Percentiles rank a stretch among this genome's conserved stretches.
These are phyloP conservation scores for Cromileptes altivelis DNA, from an alignment of 2,113 vertebrate genomes.

Conservation along the genomic window DNA sequence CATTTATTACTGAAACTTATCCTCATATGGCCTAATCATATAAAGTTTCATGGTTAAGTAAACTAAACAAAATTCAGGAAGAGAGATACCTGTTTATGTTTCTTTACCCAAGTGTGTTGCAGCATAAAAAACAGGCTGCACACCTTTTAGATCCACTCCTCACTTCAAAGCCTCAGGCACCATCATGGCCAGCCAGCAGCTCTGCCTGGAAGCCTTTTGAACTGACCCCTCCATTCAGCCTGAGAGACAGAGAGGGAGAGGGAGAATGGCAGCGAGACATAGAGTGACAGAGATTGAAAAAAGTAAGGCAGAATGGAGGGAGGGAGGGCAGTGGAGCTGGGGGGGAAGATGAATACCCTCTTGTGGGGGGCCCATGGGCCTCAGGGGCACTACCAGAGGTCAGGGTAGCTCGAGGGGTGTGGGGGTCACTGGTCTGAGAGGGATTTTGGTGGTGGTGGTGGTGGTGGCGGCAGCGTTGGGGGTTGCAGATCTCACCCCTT, in stretches of 20 bases:
- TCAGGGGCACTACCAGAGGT: conserved; percentile 62
- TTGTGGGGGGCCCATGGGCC: conserved; percentile 57
- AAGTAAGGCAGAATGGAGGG: conserved; percentile 39
- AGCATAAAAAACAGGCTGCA: conserved; percentile 40
- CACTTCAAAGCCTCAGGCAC: conserved; percentile 76
- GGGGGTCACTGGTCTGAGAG: conserved; percentile 19
- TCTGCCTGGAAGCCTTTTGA: conserved; percentile 69
- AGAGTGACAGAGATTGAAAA: conserved; percentile 55
- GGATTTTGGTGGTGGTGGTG: conserved; percentile 17
- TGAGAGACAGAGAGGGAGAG: conserved; percentile 57
- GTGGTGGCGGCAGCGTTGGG: conserved; percentile 22
- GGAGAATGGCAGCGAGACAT: conserved; percentile 47
- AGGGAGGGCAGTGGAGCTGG: conserved; percentile 24
- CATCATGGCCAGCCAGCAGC: conserved; percentile 55
- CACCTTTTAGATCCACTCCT: conserved; percentile 64
- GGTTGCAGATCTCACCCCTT: conserved; percentile 42
- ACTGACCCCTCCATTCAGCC: conserved; percentile 68
- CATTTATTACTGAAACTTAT: conserved; percentile 6
- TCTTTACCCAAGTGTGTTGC: conserved; percentile 17
- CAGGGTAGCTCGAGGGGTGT: conserved; percentile 9
- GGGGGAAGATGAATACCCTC: conserved; percentile 57
- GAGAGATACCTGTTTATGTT: conserved; percentile 4
- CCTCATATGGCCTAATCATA: neutral
- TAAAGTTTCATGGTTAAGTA: neutral
- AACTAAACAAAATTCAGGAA: conserved; percentile 1